These are phyloP conservation scores for Cairina moschata DNA, from an alignment of 2,113 vertebrate species.

Conservation along the genomic window DNA sequence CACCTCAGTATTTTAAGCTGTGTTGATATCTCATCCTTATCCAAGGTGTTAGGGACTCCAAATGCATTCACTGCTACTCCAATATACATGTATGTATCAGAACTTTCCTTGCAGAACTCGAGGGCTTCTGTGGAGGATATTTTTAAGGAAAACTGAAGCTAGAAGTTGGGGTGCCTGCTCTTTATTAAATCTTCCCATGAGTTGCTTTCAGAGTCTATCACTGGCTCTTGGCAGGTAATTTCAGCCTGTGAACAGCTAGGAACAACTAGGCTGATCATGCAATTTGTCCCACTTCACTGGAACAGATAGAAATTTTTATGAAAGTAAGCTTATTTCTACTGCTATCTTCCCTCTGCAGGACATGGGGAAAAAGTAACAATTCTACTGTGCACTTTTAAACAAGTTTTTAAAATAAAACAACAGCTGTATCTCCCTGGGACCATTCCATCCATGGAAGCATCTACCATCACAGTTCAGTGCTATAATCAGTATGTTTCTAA, in stretches of 20 bases:
- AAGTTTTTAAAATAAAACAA: neutral
- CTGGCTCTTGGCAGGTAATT: neutral
- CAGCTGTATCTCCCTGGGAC: neutral
- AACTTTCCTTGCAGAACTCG: neutral
- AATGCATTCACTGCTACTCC: neutral
- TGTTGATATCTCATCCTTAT: neutral
- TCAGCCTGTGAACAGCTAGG: constrained; percentile 26
- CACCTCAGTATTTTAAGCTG: neutral
- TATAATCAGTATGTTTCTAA: neutral
- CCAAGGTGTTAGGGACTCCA: neutral
- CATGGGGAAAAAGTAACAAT: neutral
- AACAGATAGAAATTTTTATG: neutral
- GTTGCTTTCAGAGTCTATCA: neutral
- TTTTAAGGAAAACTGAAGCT: neutral
- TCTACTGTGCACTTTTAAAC: neutral
- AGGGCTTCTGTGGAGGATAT: neutral
- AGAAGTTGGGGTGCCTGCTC: neutral
- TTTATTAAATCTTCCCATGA: neutral
- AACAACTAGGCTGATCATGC: constrained; percentile 10
- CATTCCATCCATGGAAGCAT: neutral
- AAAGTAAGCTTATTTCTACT: constrained; percentile 27
- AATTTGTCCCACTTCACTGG: constrained; percentile 24
- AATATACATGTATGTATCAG: neutral
- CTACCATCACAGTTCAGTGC: neutral
- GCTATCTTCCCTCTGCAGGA: neutral